phyloP scores from a whole-genome alignment of 2,113 vertebrate genomes.

The Bettongia penicillata region DNA sequence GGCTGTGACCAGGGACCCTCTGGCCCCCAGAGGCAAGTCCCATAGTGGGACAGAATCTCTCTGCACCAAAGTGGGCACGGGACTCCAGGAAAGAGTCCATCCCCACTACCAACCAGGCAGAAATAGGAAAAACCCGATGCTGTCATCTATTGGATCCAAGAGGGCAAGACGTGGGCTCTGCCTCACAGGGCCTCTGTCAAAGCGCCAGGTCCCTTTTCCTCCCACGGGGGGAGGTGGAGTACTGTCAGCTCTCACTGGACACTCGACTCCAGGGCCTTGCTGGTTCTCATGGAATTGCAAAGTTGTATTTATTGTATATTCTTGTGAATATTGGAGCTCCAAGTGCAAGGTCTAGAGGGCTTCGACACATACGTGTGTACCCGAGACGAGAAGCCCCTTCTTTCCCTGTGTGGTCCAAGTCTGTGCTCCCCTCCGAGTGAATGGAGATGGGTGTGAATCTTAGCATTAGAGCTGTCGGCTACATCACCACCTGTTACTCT shows the following conservation, averaged over 20 bases:
- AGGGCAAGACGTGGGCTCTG: too few species aligned
- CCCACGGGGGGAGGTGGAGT: conserved; percentile 27
- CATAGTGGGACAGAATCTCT: neutral
- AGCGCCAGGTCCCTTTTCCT: conserved; percentile 24
- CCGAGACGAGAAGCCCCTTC: neutral
- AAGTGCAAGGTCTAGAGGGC: conserved; percentile 47
- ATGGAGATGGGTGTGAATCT: neutral
- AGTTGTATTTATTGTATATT: conserved; percentile 82
- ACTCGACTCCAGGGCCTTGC: conserved; percentile 50
- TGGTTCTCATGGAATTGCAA: conserved; percentile 3
- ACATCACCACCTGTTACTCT: conserved; percentile 1
- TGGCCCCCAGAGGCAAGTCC: neutral
- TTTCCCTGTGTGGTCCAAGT: conserved; percentile 38
- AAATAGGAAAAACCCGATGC: rapidly evolving
- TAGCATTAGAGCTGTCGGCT: conserved; percentile 36
- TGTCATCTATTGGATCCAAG: neutral
- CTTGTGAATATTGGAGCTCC: conserved; percentile 79
- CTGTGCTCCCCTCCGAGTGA: conserved; percentile 50
- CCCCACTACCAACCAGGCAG: rapidly evolving
- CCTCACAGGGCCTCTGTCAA: neutral
- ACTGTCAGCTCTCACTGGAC: conserved; percentile 45
- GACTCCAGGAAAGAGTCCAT: rapidly evolving
- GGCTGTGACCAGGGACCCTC: neutral
- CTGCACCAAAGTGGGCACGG: rapidly evolving
- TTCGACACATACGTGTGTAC: neutral